Evolutionary conservation across 2,888 invertebrate species (phyloP).

Genomic region (Gymnocheta viridis): DNA sequence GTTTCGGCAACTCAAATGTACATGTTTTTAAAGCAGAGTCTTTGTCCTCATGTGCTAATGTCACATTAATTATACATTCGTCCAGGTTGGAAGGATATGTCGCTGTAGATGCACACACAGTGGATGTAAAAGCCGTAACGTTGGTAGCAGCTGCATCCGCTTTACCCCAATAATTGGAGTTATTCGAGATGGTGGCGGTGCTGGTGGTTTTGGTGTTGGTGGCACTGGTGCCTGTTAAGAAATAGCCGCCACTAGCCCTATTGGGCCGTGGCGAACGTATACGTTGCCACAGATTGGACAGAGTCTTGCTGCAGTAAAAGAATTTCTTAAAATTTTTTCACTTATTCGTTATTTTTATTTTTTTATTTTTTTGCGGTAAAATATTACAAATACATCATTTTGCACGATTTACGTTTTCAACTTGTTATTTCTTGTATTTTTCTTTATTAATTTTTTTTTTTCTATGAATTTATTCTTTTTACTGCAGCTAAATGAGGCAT

Average conservation of each 20-base stretch:
- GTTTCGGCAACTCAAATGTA: conserved; percentile 41
- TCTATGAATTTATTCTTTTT: background rate
- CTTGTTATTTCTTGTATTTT: background rate
- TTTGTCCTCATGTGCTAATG: conserved; percentile 75
- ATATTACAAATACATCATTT: background rate
- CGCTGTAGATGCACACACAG: background rate
- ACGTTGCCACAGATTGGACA: conserved; percentile 82
- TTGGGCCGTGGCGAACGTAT: conserved; percentile 82
- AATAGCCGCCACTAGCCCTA: conserved; percentile 82
- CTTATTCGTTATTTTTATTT: background rate
- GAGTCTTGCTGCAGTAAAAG: conserved; percentile 71
- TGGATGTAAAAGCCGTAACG: too few species aligned
- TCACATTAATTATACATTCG: conserved; percentile 79
- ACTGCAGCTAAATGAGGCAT: background rate
- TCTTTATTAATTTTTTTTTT: background rate
- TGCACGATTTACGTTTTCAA: background rate
- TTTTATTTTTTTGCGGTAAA: background rate
- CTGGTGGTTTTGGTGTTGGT: conserved; percentile 68
- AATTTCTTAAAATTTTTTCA: background rate
- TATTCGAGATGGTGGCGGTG: conserved; percentile 39
- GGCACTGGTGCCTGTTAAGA: conserved; percentile 75
- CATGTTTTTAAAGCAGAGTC: conserved; percentile 62
- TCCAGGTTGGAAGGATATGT: conserved; percentile 65
- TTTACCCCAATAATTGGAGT: conserved; percentile 74
- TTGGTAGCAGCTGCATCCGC: conserved; percentile 71